These are phyloP conservation scores for Phymatocera aterrima DNA, from an alignment of 2,888 invertebrate genomes.

Conservation along the genomic window DNA sequence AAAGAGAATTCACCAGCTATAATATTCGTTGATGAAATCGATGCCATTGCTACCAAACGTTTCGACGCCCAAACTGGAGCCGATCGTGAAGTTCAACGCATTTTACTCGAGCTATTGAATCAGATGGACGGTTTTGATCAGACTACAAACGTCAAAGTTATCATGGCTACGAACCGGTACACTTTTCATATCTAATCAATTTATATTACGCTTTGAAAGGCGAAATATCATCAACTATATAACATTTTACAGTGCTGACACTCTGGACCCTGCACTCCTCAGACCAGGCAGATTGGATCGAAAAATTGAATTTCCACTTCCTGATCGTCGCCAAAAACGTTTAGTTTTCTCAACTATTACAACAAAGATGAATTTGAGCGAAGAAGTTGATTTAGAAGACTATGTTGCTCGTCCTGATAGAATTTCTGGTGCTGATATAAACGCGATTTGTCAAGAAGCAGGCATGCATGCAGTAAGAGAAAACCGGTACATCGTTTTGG, in stretches of 20 bases:
- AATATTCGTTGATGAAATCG: slow-evolving; percentile 99
- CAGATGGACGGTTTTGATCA: slow-evolving; percentile 99
- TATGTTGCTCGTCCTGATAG: slow-evolving; percentile 99
- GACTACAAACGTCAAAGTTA: slow-evolving; percentile 99
- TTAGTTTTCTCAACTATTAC: slow-evolving; percentile 99
- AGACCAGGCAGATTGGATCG: slow-evolving; percentile 97
- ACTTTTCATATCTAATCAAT: slow-evolving; percentile 68
- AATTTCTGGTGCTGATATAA: slow-evolving; percentile 99
- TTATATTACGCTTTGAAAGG: neutral
- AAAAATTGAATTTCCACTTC: slow-evolving; percentile 99
- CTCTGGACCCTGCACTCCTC: slow-evolving; percentile 97
- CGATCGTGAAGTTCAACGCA: slow-evolving; percentile 98
- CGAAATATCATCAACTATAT: too few species aligned
- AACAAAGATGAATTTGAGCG: slow-evolving; percentile 96
- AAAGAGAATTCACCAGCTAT: slow-evolving; percentile 99
- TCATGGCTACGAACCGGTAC: slow-evolving; percentile 75
- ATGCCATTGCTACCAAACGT: slow-evolving; percentile 99
- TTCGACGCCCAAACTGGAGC: slow-evolving; percentile 99
- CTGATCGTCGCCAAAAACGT: slow-evolving; percentile 94
- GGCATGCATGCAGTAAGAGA: slow-evolving; percentile 99
- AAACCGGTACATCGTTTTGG: slow-evolving; percentile 98
- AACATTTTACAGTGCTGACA: slow-evolving; percentile 93
- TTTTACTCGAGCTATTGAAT: slow-evolving; percentile 96
- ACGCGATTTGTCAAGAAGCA: slow-evolving; percentile 99
- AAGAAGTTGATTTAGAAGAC: slow-evolving; percentile 99